Evolutionary conservation across 2,113 vertebrate genomes (phyloP), one percentile per base, ranked within the genome.

Genomic region (Myotis brandtii): DNA sequence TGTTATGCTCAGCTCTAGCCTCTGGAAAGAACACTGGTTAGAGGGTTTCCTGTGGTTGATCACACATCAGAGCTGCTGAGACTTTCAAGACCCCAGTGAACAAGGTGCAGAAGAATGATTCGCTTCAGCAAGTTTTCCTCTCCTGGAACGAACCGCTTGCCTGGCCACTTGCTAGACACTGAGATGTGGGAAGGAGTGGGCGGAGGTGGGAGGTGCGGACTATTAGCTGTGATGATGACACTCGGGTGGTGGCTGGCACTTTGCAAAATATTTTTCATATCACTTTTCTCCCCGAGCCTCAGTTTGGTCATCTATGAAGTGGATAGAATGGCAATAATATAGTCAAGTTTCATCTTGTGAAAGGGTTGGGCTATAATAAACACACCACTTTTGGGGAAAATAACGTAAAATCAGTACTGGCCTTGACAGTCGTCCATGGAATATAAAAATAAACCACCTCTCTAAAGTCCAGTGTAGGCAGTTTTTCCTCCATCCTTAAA

Each of bases 221-320:
- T 17, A 1, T n/a, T 23, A n/a, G n/a, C 75, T 67, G 54, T 12
- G 54, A 89, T 52, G 40, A n/a, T 83, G 9, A 30, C 14, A 21
- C 40, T 52, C 54, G 6, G 13, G 62, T 18, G 18, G 20, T 64
- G 20, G n/a, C 9, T 52, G 67, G 50, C 87, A 93, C 43, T 89
- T 85, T 54, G 62, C 40, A 79, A 77, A 95, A 34, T 3, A 17
- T 59, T 87, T 79, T 90, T 89, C 40, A 0, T 94, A 12, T 18
- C 2, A 0, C 30, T 89, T 91, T 93, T 89, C 70, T 89, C 70
- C 69, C 64, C 56, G 40, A 40, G 50, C 84, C 93, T 96, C 95
- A 87, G 54, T 96, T 79, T 97, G 73, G 54, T 82, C 62, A 83
- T 95, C 75, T 96, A 62, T 40, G 66, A 86, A 95, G 69, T 89